These are phyloP conservation scores for Ammodytes marinus DNA, from an alignment of 2,113 vertebrate genomes.

Conservation along the genomic window DNA sequence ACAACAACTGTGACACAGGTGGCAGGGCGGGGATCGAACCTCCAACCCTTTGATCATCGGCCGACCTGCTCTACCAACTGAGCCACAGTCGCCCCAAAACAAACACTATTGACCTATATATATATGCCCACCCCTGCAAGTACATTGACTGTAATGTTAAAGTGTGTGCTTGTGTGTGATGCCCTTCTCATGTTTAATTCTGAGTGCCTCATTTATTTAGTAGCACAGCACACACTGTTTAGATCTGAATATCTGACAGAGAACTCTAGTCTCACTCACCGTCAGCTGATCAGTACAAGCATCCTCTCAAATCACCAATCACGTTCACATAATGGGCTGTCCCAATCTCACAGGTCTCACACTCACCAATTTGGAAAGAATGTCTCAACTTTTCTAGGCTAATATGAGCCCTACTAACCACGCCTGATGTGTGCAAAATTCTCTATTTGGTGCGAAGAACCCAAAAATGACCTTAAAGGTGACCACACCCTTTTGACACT, in stretches of 20 bases:
- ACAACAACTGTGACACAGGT: too few relatives aligned
- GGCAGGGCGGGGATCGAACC: too few relatives aligned
- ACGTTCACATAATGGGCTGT: constrained; percentile 35
- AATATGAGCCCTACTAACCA: too few relatives aligned
- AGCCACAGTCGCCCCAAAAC: too few relatives aligned
- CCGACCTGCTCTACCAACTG: too few relatives aligned
- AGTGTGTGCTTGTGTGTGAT: constrained; percentile 36
- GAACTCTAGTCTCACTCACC: not conserved
- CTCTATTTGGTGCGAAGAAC: too few relatives aligned
- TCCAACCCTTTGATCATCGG: too few relatives aligned
- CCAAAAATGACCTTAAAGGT: too few relatives aligned
- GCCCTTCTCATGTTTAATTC: constrained; percentile 39
- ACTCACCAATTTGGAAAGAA: not conserved
- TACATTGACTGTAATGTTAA: constrained; percentile 54
- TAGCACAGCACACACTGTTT: constrained; percentile 1
- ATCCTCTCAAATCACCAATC: constrained; percentile 41
- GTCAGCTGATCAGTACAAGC: constrained; percentile 24
- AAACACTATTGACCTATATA: constrained; percentile 22
- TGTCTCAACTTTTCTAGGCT: too few relatives aligned
- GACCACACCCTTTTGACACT: too few relatives aligned
- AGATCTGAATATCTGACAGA: constrained; percentile 6
- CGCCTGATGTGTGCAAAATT: too few relatives aligned
- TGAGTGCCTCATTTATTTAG: constrained; percentile 53
- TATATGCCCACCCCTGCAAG: constrained; percentile 11
- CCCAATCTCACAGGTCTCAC: constrained; percentile 17